Evolutionary conservation across 2,797 vertebrate species (phyloP).

Genomic region (Scolopax rusticola): DNA sequence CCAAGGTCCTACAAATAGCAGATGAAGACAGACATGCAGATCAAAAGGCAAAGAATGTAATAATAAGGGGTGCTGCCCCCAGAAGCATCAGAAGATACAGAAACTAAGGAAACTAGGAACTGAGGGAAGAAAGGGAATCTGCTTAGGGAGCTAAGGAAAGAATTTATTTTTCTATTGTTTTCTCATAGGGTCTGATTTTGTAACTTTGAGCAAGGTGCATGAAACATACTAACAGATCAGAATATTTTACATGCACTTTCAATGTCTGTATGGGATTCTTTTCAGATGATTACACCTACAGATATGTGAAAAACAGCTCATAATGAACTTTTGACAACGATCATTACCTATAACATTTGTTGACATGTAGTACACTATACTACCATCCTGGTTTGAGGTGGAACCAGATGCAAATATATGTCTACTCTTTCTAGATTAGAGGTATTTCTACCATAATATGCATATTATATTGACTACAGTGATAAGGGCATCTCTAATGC

Average conservation of each 20-base stretch:
- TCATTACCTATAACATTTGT: not conserved
- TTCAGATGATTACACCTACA: not conserved
- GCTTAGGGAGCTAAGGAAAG: not conserved
- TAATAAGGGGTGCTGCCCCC: not conserved
- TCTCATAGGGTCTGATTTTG: not conserved
- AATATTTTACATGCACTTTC: not conserved
- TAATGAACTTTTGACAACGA: not conserved
- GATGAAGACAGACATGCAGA: not conserved
- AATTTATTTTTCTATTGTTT: not conserved
- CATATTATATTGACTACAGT: not conserved
- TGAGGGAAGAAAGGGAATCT: not conserved
- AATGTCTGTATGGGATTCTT: not conserved
- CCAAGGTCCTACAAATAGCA: not conserved
- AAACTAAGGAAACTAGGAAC: not conserved
- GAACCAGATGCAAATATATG: not conserved
- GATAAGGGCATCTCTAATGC: not conserved
- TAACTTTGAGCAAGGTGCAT: not conserved
- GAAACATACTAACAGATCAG: not conserved
- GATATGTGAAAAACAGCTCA: not conserved
- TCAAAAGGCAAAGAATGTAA: not conserved
- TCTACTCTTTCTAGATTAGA: not conserved
- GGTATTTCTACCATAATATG: not conserved
- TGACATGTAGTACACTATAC: not conserved
- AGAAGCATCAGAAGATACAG: not conserved
- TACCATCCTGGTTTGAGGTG: no score